A percentile compares a stretch with the other conserved stretches of the same genome.
Evolutionary conservation across 2,888 invertebrate genomes (phyloP).

Genomic region (Alentia gelatinosa): DNA sequence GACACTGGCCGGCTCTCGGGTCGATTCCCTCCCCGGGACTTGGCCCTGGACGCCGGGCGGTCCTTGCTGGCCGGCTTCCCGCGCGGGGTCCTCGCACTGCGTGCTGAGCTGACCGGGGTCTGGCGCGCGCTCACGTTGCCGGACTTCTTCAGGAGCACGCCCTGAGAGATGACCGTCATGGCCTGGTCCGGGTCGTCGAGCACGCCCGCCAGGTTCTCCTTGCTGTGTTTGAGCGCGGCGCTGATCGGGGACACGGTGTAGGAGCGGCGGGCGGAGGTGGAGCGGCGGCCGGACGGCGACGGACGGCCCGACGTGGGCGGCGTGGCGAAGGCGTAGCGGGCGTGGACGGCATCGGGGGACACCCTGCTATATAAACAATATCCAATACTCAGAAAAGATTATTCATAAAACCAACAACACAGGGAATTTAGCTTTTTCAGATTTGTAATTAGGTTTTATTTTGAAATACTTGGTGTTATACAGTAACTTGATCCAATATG

Average conservation of each 20-base stretch:
- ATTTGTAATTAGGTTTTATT: too few relatives aligned
- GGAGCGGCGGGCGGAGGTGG: background rate
- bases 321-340: constrained; percentile 16
- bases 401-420: too few relatives aligned
- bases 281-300: constrained; percentile 7
- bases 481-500: too few relatives aligned
- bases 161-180: constrained; percentile 7
- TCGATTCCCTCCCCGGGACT: constrained; percentile 2
- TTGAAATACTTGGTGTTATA: too few relatives aligned
- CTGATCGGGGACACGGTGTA: constrained; percentile 24
- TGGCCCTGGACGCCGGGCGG: background rate
- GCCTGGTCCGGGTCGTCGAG: background rate
- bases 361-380: background rate
- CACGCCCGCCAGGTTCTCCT: background rate
- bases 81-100: background rate
- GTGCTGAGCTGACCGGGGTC: background rate
- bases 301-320: constrained; percentile 23
- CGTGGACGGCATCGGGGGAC: background rate
- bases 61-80: background rate
- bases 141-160: background rate
- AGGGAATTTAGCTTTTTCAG: too few relatives aligned
- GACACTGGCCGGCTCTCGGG: constrained; percentile 33
- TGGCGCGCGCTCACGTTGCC: background rate
- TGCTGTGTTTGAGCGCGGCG: background rate
- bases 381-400: too few relatives aligned